phyloP scores from a whole-genome alignment of 2,888 invertebrate species.

The Pristionchus japonicus region DNA sequence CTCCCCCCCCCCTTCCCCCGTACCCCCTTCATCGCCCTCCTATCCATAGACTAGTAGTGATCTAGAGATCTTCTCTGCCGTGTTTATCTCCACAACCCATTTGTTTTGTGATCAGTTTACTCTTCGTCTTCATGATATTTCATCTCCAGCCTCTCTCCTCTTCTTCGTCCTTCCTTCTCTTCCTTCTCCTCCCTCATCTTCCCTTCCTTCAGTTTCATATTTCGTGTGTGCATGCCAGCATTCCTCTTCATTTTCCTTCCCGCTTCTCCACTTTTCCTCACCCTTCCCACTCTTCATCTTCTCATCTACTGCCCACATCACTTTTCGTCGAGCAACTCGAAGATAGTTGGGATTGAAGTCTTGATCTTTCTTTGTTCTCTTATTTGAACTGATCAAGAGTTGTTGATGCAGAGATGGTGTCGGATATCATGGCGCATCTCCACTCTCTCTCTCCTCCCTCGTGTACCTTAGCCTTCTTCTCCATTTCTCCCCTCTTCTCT shows the following conservation, averaged over 20 bases:
- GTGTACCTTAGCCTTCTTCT: neutral
- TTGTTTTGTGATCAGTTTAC: neutral
- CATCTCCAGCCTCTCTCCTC: conserved; percentile 2
- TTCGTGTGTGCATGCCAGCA: neutral
- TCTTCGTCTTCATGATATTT: neutral
- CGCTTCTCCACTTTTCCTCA: neutral
- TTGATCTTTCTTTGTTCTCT: neutral
- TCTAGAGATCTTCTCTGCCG: neutral
- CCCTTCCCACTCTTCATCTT: neutral
- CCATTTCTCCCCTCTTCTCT: conserved; percentile 1
- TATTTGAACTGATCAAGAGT: neutral
- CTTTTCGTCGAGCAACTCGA: neutral
- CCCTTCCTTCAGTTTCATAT: conserved; percentile 18
- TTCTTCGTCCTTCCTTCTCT: neutral
- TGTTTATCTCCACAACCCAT: neutral
- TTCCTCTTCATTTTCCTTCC: conserved; percentile 32
- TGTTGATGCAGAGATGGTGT: neutral
- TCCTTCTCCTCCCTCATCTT: neutral
- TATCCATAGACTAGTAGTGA: neutral
- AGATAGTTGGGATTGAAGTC: too few relatives aligned
- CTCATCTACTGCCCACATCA: neutral
- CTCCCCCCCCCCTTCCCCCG: neutral
- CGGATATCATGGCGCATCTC: neutral
- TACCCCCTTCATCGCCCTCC: neutral
- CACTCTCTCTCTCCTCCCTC: neutral